Base-by-base conservation (phyloP, 2,888 invertebrate species). In the Dicroscelio sp. region DNA sequence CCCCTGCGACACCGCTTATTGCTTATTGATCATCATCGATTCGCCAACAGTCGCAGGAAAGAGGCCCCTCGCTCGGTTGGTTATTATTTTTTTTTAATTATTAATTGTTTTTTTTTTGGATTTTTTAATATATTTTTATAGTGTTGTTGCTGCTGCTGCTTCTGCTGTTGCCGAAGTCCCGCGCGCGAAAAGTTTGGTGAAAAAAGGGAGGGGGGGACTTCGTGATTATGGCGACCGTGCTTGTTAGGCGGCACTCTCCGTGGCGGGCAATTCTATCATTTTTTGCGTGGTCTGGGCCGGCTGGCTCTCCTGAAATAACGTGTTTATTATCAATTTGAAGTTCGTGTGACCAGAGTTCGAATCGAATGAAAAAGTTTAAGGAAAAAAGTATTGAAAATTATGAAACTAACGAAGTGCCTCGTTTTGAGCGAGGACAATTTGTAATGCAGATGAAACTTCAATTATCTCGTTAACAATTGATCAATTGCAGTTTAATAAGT, bases 201-300 rank as follows among this genome's bases (percentile, higher is more conserved):
- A 30, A 20, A 8, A 63, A 63, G n/a, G 48, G 60, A 35, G 31
- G 30, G 33, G 30, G 63, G 27, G 65, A 71, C 78, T 73, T 84
- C 43, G 27, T 92, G 94, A 94, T 38, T 38, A 38, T 12, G 94
- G 94, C 92, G 90, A 93, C 79, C 92, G 82, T 87, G 92, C 88
- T 93, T 94, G 93, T 96, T 97, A 97, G 97, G 97, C 97, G 96
- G 97, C 97, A 97, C 97, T 97, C 96, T 97, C 97, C 91, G 97
- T 97, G 94, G 97, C 97, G 94, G 97, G 97, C 2, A 69, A 60
- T 69, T 83, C 88, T 52, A 67, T 73, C 35, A 73, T 23, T 38
- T 88, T 88, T 17, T 58, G 65, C 95, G 97, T 97, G 96, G 97
- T 97, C 96, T 97, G 97, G 97, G 97, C 97, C 95, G 97, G 97